These are phyloP conservation scores for Branchinecta sandiegonensis DNA, from an alignment of 2,888 invertebrate species.

Conservation along the genomic window DNA sequence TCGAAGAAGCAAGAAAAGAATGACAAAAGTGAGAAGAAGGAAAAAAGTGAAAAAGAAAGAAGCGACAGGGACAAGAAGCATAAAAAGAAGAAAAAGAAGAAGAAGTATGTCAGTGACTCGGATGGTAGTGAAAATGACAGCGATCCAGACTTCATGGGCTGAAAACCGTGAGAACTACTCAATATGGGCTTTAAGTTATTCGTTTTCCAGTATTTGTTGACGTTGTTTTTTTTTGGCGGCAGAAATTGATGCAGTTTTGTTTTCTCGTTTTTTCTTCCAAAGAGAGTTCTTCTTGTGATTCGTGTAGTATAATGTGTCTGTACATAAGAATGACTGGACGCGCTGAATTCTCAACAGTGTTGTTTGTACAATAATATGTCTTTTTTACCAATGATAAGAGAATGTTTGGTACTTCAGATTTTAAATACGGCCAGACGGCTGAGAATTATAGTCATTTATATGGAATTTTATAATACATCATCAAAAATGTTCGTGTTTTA, in stretches of 20 bases:
- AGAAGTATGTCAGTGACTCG: slow-evolving; percentile 46
- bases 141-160: slow-evolving; percentile 30
- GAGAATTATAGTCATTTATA: slow-evolving; percentile 1
- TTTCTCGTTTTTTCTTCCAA: too few species aligned
- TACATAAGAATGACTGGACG: too few species aligned
- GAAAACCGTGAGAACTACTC: slow-evolving; percentile 17
- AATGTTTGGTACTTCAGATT: slow-evolving; percentile 15
- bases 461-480: slow-evolving; percentile 1
- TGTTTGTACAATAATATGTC: too few species aligned
- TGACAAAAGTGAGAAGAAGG: slow-evolving; percentile 1
- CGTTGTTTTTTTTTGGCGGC: too few species aligned
- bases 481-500: too few species aligned
- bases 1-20: slow-evolving; percentile 26
- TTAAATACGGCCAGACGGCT: slow-evolving; percentile 1
- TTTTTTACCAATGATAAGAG: slow-evolving; percentile 6
- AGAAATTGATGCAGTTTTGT: too few species aligned
- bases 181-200: too few species aligned
- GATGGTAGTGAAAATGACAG: slow-evolving; percentile 38
- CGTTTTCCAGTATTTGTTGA: too few species aligned
- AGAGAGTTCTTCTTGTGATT: too few species aligned
- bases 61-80: slow-evolving; percentile 26
- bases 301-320: too few species aligned
- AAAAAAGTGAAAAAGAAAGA: slow-evolving; percentile 12
- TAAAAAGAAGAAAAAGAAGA: slow-evolving; percentile 44
- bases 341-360: too few species aligned